phyloP scores from a whole-genome alignment of 2,797 vertebrate genomes.

The Chlorospingus flavigularis region DNA sequence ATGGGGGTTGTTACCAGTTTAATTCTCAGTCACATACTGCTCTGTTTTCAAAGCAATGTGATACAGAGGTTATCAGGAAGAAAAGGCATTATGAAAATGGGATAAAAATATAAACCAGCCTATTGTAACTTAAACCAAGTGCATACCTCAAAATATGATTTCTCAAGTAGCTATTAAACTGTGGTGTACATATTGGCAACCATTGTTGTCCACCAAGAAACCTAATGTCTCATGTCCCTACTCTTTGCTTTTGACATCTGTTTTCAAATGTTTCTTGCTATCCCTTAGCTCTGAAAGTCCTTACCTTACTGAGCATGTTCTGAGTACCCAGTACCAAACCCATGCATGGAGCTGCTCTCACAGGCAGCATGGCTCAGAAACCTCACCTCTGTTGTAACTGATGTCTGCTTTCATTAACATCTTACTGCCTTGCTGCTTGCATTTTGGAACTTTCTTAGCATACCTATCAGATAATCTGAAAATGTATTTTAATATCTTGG shows the following conservation, averaged over 20 bases:
- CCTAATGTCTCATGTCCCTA: neutral
- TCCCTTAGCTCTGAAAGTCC: neutral
- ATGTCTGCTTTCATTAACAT: neutral
- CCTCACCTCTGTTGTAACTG: neutral
- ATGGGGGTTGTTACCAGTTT: neutral
- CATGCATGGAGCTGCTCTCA: neutral
- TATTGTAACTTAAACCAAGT: neutral
- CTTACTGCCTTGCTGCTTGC: neutral
- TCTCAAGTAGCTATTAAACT: neutral
- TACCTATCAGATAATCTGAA: neutral
- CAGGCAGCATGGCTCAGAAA: neutral
- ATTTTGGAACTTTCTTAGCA: neutral
- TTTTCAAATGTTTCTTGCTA: neutral
- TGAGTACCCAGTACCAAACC: accelerated
- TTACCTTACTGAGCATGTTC: neutral
- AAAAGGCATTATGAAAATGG: neutral
- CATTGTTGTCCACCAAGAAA: neutral
- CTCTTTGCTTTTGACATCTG: neutral
- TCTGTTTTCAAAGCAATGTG: neutral
- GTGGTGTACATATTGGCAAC: neutral
- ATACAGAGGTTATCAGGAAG: neutral
- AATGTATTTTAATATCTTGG: neutral
- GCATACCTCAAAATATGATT: neutral
- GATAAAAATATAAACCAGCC: neutral
- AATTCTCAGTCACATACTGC: neutral